phyloP scores from a whole-genome alignment of 1,140 invertebrate species.

The Magallana angulata region DNA sequence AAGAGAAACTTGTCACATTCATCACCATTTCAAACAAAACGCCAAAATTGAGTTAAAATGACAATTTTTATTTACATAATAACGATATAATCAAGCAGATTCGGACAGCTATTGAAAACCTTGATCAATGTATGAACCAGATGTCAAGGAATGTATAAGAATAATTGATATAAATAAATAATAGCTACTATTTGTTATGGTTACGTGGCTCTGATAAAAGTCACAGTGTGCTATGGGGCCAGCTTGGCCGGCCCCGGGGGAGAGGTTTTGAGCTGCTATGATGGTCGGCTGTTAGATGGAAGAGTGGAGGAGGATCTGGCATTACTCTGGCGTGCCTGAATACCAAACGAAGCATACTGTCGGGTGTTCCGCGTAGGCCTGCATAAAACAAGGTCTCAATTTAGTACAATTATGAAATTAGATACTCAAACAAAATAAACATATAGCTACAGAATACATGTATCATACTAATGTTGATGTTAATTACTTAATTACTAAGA shows the following conservation, averaged over 20 bases:
- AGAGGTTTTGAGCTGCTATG: conserved; percentile 41
- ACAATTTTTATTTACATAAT: conserved; percentile 37
- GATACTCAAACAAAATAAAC: too few relatives aligned
- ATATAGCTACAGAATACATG: too few relatives aligned
- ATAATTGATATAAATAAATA: conserved; percentile 32
- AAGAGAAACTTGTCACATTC: too few relatives aligned
- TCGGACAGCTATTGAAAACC: conserved; percentile 18
- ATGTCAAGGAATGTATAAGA: conserved; percentile 33
- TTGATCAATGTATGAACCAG: conserved; percentile 22
- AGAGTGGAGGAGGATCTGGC: conserved; percentile 68
- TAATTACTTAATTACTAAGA: too few relatives aligned
- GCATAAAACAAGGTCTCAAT: neutral
- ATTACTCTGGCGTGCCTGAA: conserved; percentile 62
- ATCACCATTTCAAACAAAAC: too few relatives aligned
- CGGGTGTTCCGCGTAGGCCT: conserved; percentile 69
- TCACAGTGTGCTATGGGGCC: neutral
- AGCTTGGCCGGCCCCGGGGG: neutral
- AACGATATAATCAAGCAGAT: conserved; percentile 24
- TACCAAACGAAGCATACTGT: conserved; percentile 75
- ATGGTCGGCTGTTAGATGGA: conserved; percentile 68
- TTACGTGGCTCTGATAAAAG: conserved; percentile 15
- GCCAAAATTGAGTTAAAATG: neutral
- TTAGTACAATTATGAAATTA: too few relatives aligned
- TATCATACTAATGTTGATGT: too few relatives aligned
- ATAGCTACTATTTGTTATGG: conserved; percentile 36